Evolutionary conservation across 2,113 vertebrate genomes (phyloP), one percentile per base, ranked within the genome.

Genomic region (Thalassoma bifasciatum): DNA sequence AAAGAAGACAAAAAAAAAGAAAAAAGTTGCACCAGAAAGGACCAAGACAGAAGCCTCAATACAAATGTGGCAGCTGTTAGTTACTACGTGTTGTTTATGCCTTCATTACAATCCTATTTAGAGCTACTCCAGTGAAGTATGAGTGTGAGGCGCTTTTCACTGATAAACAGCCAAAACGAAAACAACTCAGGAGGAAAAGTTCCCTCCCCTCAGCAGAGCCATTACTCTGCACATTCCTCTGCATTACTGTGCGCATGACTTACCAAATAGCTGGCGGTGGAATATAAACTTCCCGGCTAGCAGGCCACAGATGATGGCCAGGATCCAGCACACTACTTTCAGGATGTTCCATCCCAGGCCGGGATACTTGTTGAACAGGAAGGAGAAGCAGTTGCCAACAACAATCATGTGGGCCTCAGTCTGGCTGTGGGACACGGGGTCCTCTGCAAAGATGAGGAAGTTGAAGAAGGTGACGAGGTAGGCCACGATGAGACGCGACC

Each of bases 381-480:
- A 98, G 13, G 98, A 99, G 93, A 99, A 98, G 88, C 98, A 99
- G 95, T 99, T 99, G 50, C 97, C 98, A 86, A 99, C 96, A 70
- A 99, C 98, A 49, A 96, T 96, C 82, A 99, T 96, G 76, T 96
- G 96, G 51, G 98, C 98, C 91, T 98, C 96, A 0, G 96, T 99
- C 89, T 98, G 97, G 74, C 98, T 99, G 91, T 99, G 98, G 44
- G 98, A 99, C 54, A 99, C 83, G 0, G 98, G 98, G 91, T 99
- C 98, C 84, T 99, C 98, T 0, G 98, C 98, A 67, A 99, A 99
- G 93, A 99, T 94, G 81, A 99, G 93, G 93, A 99, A 99, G 92
- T 99, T 99, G 79, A 96, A 98, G 94, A 99, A 98, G 88, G 95
- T 98, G 88, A 99, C 98, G 75, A 99, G 92, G 89, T 99, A 99